Evolutionary conservation across 1,140 invertebrate genomes (phyloP).

Genomic region (Nixonia krombeini): DNA sequence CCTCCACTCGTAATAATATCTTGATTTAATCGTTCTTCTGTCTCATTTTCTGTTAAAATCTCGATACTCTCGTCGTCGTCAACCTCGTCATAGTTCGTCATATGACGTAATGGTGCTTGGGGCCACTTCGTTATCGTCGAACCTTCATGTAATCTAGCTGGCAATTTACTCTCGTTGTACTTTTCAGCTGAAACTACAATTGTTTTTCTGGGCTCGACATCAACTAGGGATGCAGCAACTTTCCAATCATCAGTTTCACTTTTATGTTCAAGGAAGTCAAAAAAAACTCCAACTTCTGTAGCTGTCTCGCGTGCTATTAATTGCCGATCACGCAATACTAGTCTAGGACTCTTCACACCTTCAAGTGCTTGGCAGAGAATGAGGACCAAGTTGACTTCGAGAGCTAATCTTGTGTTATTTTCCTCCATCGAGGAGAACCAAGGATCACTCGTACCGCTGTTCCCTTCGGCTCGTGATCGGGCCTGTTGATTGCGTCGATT

Average conservation of each 20-base stretch:
- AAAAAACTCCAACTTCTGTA: slow-evolving; percentile 66
- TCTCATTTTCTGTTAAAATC: slow-evolving; percentile 11
- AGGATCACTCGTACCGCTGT: slow-evolving; percentile 53
- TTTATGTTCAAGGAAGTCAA: slow-evolving; percentile 66
- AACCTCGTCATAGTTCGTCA: slow-evolving; percentile 8
- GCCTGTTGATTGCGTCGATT: slow-evolving; percentile 39
- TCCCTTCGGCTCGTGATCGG: slow-evolving; percentile 16
- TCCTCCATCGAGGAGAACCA: slow-evolving; percentile 70
- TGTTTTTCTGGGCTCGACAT: slow-evolving; percentile 47
- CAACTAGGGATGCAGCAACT: slow-evolving; percentile 52
- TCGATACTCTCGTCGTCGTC: neutral
- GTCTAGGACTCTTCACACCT: slow-evolving; percentile 63
- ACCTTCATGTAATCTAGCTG: slow-evolving; percentile 54
- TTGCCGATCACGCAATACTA: slow-evolving; percentile 64
- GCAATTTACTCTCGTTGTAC: slow-evolving; percentile 27
- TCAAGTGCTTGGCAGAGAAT: slow-evolving; percentile 66
- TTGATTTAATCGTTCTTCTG: slow-evolving; percentile 30
- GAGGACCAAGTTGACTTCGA: slow-evolving; percentile 66
- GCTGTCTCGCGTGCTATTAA: slow-evolving; percentile 68
- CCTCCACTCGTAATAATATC: slow-evolving; percentile 60
- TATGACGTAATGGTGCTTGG: neutral
- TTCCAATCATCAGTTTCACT: slow-evolving; percentile 45
- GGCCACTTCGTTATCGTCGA: slow-evolving; percentile 51
- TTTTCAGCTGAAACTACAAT: slow-evolving; percentile 49
- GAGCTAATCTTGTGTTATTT: slow-evolving; percentile 64